phyloP scores from a whole-genome alignment of 1,140 invertebrate species.

The Dinoponera quadriceps region DNA sequence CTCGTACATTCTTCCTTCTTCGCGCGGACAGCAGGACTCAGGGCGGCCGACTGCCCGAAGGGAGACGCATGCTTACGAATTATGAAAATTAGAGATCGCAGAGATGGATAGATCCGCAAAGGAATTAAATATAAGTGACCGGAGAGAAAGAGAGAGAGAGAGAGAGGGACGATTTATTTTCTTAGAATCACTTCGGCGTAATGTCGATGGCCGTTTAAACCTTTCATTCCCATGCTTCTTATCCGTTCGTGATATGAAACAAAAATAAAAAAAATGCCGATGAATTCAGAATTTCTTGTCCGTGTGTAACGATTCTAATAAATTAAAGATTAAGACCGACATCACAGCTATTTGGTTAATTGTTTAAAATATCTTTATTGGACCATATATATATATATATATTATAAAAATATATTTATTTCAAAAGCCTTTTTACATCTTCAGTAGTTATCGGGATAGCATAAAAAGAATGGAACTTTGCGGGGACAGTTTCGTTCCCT shows the following conservation, averaged over 20 bases:
- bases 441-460: no score
- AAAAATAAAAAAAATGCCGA: no score
- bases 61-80: slow-evolving; percentile 49
- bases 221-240: neutral
- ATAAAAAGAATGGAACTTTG: no score
- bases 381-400: no score
- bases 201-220: slow-evolving; percentile 11
- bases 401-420: no score
- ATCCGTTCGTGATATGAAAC: neutral
- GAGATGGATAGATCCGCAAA: slow-evolving; percentile 36
- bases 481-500: no score
- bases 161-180: slow-evolving; percentile 4
- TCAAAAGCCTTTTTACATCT: no score
- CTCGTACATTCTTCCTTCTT: slow-evolving; percentile 65
- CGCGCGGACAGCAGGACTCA: slow-evolving; percentile 57
- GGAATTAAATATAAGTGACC: slow-evolving; percentile 36
- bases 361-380: no score
- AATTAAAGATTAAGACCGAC: no score
- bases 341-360: no score
- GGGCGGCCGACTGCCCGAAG: slow-evolving; percentile 25
- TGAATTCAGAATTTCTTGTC: no score
- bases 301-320: no score
- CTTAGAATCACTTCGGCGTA: neutral
- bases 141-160: neutral
- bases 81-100: slow-evolving; percentile 48